Evolutionary conservation across 2,797 vertebrate genomes (phyloP), one percentile per base, ranked within the genome.

Genomic region (Acrocephalus scirpaceus): DNA sequence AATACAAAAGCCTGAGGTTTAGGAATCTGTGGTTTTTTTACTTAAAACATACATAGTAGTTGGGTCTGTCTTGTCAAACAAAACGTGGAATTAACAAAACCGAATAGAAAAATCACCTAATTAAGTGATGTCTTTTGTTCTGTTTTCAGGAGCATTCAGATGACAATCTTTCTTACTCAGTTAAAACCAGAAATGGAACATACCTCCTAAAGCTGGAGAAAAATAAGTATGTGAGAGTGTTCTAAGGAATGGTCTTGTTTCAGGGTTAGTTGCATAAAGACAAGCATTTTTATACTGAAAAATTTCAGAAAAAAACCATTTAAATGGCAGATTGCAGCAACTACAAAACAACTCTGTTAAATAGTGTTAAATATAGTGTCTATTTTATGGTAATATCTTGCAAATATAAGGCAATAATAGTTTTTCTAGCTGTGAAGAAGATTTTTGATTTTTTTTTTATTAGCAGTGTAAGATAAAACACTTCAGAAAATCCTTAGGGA

Each of bases 121-220:
- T 64, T 36, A 80, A 78, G 23, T 54, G 19, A 1, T 64, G 6
- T 27, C 17, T 93, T 85, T 69, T 91, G 10, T 95, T 95, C 58
- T 95, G 45, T 84, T 94, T 96, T 45, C 95, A 98, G 97, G 95
- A 91, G 40, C 80, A 76, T 62, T 89, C 90, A 88, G 92, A 83
- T 66, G 97, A 97, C 66, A 74, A 91, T 15, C 58, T 97, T 57
- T 94, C 94, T 47, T 98, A 97, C 58, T 95, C 89, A 26, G n/a
- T 98, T 78, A 78, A 95, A 91, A 97, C 97, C 80, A 94, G 86
- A 89, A 97, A 97, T 60, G 93, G 92, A 80, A 97, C 96, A 2
- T 96, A 97, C 11, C 66, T 96, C 56, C 93, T 98, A 42, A 96
- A 96, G 60, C 94, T 98, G 65, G 95, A 95, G 93, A 97, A 86